Evolutionary conservation across 2,888 invertebrate species (phyloP), one percentile per base, ranked within the genome.

Genomic region (Silvanus unidentatus): DNA sequence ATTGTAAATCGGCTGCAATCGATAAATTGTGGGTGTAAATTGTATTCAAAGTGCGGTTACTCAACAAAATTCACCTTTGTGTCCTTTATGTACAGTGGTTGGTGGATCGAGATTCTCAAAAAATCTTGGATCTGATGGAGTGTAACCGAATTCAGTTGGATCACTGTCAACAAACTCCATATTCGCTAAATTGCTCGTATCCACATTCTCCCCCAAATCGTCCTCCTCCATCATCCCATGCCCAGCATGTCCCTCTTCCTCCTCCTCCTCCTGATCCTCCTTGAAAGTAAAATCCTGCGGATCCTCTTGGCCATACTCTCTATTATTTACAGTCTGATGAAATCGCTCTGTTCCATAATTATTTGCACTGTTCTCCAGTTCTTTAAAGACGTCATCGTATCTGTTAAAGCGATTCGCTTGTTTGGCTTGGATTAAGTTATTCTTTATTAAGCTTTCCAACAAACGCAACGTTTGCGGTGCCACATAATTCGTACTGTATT

Each of bases 121-220:
- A 54, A 66, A 71, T 43, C 70, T 57, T 0, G 69, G 63, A 62
- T 72, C 71, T 1, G 68, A 58, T 8, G 72, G 72, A 12, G 62
- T 59, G 46, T 68, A 69, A 3, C 67, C 72, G 54, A 72, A 72
- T 42, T 69, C 63, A 6, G 58, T 56, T 1, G 65, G 65, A 53
- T 69, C 65, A 27, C 34, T 10, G 5, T 62, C 62, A 1, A 52
- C 59, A 9, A 57, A 32, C 43, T 59, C 57, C 4, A 53, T 55
- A 29, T 60, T 44, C 27, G 51, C 43, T 36, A 61, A 56, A 16
- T 15, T 4, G 9, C 14, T 11, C 12, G 10, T 38, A 15, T 34
- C 43, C 37, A 16, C 44, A 9, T 53, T 50, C 2, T 44, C 50
- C 8, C 13, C 35, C 9, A 11, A 11, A 11, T 45, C 48, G 8